A percentile compares a stretch with the other conserved stretches of the same genome.
Conservation (phyloP, 2,113 vertebrate species). For the Etheostoma cragini region DNA sequence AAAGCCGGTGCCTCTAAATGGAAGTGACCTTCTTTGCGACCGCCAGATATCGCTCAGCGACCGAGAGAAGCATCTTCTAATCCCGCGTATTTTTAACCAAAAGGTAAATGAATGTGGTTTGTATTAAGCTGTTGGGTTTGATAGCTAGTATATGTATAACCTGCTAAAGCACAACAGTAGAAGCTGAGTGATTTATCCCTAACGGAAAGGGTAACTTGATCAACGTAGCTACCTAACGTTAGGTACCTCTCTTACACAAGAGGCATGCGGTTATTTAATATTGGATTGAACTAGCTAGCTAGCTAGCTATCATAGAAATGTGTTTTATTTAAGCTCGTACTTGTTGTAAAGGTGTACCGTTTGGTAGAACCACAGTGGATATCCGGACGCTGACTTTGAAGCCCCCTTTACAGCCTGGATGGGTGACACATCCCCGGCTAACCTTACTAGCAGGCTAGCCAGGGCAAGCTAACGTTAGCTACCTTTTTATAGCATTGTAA, state of each 20-base stretch:
- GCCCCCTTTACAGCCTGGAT: conserved; percentile 62
- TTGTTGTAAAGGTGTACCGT: background rate
- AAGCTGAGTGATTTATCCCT: background rate
- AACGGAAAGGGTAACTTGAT: background rate
- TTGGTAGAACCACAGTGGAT: accelerated
- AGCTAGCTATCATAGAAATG: no score
- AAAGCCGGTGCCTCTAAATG: conserved; percentile 58
- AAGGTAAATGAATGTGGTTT: conserved; percentile 14
- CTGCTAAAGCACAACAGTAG: background rate
- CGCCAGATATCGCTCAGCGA: conserved; percentile 28
- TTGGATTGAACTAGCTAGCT: no score
- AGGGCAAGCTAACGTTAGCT: background rate
- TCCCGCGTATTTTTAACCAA: background rate
- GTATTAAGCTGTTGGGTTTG: accelerated
- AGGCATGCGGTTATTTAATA: background rate
- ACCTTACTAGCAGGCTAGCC: background rate
- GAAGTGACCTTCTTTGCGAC: conserved; percentile 75
- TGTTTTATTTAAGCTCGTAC: background rate
- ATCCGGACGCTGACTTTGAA: conserved; percentile 61
- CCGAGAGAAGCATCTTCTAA: background rate
- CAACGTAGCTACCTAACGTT: no score
- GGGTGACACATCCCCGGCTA: conserved; percentile 8
- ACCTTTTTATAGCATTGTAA: no score
- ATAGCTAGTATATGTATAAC: background rate
- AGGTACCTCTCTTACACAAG: background rate